Conservation (phyloP, 2,797 vertebrate genomes). For the Anniella stebbinsi region DNA sequence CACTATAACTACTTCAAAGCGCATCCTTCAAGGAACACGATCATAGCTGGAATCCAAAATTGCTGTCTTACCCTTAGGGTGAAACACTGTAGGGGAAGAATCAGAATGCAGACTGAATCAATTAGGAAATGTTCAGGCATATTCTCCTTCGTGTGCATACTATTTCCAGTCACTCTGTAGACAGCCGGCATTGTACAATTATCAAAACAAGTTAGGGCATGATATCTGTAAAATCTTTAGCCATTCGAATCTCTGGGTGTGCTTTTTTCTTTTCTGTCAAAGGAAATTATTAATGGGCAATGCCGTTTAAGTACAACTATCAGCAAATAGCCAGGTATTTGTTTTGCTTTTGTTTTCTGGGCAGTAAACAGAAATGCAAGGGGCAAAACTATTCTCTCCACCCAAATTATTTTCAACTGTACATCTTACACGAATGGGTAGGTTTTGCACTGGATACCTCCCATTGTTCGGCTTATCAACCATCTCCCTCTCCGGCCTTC, state of each 20-base stretch:
- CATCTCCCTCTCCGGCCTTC: background rate
- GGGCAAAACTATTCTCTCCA: background rate
- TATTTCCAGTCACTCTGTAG: background rate
- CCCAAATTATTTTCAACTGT: background rate
- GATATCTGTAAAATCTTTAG: background rate
- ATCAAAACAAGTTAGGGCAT: background rate
- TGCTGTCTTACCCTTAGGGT: background rate
- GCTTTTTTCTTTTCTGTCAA: too few relatives aligned
- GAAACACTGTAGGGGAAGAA: background rate
- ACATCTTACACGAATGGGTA: background rate
- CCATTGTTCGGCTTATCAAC: background rate
- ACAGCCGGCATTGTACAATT: background rate
- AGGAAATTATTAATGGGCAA: background rate
- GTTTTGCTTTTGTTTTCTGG: background rate
- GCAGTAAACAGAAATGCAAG: background rate
- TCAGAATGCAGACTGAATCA: constrained; percentile 7
- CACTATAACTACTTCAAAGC: background rate
- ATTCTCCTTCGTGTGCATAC: background rate
- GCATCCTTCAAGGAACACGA: background rate
- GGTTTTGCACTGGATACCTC: background rate
- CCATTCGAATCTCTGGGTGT: background rate
- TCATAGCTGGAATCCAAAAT: background rate
- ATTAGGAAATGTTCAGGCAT: background rate
- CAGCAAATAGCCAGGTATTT: background rate
- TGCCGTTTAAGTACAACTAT: background rate